Percentiles rank a stretch among this genome's conserved stretches.
Evolutionary conservation across 2,113 vertebrate genomes (phyloP).

Genomic region (Panthera tigris): DNA sequence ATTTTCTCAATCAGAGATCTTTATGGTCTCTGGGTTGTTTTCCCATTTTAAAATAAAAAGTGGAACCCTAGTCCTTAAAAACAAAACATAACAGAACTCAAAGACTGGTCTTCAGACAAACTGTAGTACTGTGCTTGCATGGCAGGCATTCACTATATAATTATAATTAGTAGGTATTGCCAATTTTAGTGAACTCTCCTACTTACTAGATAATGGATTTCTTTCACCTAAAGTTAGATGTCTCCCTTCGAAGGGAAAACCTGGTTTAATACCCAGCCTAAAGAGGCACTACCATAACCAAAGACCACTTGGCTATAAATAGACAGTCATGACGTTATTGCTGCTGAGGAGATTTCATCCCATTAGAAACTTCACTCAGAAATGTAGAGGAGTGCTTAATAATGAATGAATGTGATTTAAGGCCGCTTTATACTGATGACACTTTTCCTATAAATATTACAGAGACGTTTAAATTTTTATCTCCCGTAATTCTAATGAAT

Average conservation of each 20-base stretch:
- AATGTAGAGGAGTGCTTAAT: constrained; percentile 88
- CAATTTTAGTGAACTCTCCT: constrained; percentile 53
- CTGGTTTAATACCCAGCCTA: constrained; percentile 88
- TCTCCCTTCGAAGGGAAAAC: constrained; percentile 77
- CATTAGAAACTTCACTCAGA: constrained; percentile 88
- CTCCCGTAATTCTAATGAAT: constrained; percentile 87
- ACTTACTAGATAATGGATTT: constrained; percentile 75
- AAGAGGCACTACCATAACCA: constrained; percentile 90
- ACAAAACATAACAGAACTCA: constrained; percentile 34
- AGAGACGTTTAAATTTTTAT: constrained; percentile 83
- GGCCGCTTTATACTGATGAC: constrained; percentile 83
- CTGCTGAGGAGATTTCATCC: constrained; percentile 89
- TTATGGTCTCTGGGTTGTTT: background rate
- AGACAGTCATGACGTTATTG: constrained; percentile 89
- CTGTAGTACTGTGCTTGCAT: background rate
- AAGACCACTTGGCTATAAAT: constrained; percentile 93
- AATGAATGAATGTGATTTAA: constrained; percentile 88
- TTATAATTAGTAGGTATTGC: constrained; percentile 62
- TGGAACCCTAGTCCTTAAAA: background rate
- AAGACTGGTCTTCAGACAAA: constrained; percentile 51
- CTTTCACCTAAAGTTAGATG: constrained; percentile 77
- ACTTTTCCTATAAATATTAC: constrained; percentile 88
- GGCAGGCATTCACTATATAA: background rate
- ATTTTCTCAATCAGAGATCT: background rate
- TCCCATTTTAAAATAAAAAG: background rate